phyloP scores from a whole-genome alignment of 30 jellyfish, hydroid and myxozoan genomes.

The Mastigias papua region DNA sequence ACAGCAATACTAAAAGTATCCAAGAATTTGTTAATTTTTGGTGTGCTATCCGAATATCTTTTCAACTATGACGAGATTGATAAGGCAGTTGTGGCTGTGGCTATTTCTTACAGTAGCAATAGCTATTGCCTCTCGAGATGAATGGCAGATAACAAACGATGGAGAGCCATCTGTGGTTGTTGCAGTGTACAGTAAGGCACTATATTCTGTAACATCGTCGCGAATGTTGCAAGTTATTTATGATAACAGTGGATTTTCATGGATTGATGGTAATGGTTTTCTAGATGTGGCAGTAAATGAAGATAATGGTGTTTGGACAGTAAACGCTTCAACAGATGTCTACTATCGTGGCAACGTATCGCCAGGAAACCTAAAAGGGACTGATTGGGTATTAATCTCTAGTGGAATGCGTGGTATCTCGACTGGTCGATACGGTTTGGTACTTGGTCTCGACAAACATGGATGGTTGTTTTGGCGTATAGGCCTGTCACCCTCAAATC shows the following conservation, averaged over 20 bases:
- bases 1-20: neutral
- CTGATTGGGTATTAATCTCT: neutral
- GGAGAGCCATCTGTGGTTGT: neutral
- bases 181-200: slow-evolving; percentile 32
- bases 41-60: neutral
- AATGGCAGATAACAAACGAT: slow-evolving; percentile 27
- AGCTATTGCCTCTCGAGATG: neutral
- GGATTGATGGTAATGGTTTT: neutral
- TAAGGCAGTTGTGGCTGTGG: neutral
- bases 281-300: slow-evolving; percentile 28
- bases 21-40: neutral
- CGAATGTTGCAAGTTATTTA: neutral
- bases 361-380: slow-evolving; percentile 35
- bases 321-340: neutral
- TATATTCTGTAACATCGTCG: neutral
- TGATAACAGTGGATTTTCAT: slow-evolving; percentile 26
- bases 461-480: neutral
- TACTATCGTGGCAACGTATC: slow-evolving; percentile 23
- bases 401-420: neutral
- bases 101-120: neutral
- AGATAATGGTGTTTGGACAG: slow-evolving; percentile 38
- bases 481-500: slow-evolving; percentile 7
- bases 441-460: slow-evolving; percentile 9
- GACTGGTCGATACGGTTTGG: slow-evolving; percentile 55
- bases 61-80: neutral